These are phyloP conservation scores for Schizopygopsis pylzovi DNA, from an alignment of 2,797 vertebrate genomes.

Conservation along the genomic window DNA sequence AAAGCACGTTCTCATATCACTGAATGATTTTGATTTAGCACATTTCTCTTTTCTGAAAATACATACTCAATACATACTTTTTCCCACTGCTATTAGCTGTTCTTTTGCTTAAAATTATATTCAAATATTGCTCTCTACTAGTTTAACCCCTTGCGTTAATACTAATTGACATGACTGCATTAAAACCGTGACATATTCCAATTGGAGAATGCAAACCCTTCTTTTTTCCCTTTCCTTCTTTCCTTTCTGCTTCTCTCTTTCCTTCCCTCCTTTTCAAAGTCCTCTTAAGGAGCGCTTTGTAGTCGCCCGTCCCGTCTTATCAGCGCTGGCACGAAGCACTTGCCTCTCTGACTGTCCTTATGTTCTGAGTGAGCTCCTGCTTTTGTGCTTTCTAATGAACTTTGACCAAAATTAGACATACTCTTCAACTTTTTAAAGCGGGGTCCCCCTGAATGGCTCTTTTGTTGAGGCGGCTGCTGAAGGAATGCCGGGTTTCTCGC, in stretches of 20 bases:
- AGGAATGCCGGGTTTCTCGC: slow-evolving; percentile 76
- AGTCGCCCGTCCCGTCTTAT: slow-evolving; percentile 78
- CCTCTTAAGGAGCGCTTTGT: slow-evolving; percentile 79
- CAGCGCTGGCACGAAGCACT: slow-evolving; percentile 78
- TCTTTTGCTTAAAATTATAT: slow-evolving; percentile 68
- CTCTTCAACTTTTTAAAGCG: slow-evolving; percentile 83
- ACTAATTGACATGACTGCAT: slow-evolving; percentile 59
- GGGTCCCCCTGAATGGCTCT: slow-evolving; percentile 78
- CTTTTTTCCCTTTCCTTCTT: slow-evolving; percentile 46
- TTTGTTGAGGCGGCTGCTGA: slow-evolving; percentile 76
- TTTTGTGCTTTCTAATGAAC: slow-evolving; percentile 84
- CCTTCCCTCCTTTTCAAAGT: slow-evolving; percentile 68
- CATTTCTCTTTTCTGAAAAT: neutral
- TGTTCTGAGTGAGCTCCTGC: slow-evolving; percentile 79
- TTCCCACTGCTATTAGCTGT: slow-evolving; percentile 47
- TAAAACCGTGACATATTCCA: slow-evolving; percentile 63
- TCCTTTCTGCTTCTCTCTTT: slow-evolving; percentile 64
- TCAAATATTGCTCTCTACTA: slow-evolving; percentile 64
- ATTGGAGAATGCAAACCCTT: slow-evolving; percentile 65
- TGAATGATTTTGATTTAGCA: slow-evolving; percentile 50
- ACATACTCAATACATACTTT: neutral
- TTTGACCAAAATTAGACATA: slow-evolving; percentile 87
- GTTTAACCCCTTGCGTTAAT: slow-evolving; percentile 61
- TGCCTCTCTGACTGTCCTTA: slow-evolving; percentile 81
- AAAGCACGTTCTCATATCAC: slow-evolving; percentile 55